Evolutionary conservation across 2,888 invertebrate species (phyloP).

Genomic region (Julus scanicus): DNA sequence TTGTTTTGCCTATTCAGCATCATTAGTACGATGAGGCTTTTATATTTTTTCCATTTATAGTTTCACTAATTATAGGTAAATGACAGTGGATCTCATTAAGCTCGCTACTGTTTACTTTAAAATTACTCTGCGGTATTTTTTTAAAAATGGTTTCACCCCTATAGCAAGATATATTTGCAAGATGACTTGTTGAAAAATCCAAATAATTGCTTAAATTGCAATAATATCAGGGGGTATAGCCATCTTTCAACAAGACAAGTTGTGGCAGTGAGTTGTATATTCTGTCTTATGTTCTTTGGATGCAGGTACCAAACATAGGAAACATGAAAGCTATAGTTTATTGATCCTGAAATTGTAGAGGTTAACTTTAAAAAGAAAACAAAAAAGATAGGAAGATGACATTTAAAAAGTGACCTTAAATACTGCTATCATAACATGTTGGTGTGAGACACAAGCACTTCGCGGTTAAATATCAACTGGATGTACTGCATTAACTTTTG

Average conservation of each 20-base stretch:
- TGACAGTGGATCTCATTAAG: background rate
- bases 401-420: background rate
- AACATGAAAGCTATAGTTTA: background rate
- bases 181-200: background rate
- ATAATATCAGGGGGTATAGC: background rate
- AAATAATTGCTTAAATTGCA: background rate
- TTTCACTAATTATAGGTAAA: background rate
- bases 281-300: background rate
- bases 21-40: background rate
- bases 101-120: slow-evolving; percentile 29
- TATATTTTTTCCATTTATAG: background rate
- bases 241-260: background rate
- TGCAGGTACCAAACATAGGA: too few relatives aligned
- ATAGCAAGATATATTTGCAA: too few relatives aligned
- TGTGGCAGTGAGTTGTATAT: background rate
- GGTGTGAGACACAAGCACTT: slow-evolving; percentile 4
- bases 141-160: background rate
- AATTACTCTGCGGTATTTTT: background rate
- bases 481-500: background rate
- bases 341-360: background rate
- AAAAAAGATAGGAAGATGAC: background rate
- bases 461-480: slow-evolving; percentile 2
- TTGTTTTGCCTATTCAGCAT: background rate
- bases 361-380: background rate
- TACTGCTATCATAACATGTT: background rate